Evolutionary conservation across 37 sponge, comb jelly and placozoan species (phyloP).

Genomic region (Mnemiopsis leidyi): DNA sequence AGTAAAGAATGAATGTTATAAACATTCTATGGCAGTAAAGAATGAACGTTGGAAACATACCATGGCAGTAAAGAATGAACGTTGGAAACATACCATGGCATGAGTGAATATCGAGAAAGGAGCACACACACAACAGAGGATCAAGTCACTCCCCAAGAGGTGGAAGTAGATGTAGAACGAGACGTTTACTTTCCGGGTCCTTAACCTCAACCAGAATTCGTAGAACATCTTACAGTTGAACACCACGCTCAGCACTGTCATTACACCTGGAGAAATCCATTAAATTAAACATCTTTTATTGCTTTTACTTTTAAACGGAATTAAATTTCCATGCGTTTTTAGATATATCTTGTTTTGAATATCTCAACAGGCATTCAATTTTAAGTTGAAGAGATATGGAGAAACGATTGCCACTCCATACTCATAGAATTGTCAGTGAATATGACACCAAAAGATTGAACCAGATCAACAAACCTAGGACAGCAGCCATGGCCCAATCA

Average conservation of each 20-base stretch:
- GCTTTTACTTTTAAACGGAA: too few species aligned
- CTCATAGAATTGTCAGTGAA: too few species aligned
- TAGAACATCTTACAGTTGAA: constrained; percentile 30
- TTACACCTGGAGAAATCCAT: constrained; percentile 25
- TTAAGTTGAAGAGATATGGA: too few species aligned
- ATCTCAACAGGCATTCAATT: too few species aligned
- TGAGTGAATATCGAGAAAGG: constrained; percentile 54
- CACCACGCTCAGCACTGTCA: background rate
- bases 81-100: background rate
- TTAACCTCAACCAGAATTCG: constrained; percentile 26
- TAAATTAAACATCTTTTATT: too few species aligned
- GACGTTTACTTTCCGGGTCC: constrained; percentile 2
- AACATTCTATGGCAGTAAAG: too few species aligned
- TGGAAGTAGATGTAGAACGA: constrained; percentile 62
- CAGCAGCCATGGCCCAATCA: background rate
- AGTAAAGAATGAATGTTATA: too few species aligned
- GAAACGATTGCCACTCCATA: too few species aligned
- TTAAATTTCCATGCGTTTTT: too few species aligned
- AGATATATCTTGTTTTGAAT: too few species aligned
- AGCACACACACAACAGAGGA: constrained; percentile 44
- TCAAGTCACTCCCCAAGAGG: constrained; percentile 2
- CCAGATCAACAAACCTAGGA: background rate
- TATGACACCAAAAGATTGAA: too few species aligned
- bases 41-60: background rate
- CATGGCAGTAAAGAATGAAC: too few species aligned